Base-by-base conservation (phyloP, 2,797 vertebrate genomes). In the Odontamblyopus rebecca region DNA sequence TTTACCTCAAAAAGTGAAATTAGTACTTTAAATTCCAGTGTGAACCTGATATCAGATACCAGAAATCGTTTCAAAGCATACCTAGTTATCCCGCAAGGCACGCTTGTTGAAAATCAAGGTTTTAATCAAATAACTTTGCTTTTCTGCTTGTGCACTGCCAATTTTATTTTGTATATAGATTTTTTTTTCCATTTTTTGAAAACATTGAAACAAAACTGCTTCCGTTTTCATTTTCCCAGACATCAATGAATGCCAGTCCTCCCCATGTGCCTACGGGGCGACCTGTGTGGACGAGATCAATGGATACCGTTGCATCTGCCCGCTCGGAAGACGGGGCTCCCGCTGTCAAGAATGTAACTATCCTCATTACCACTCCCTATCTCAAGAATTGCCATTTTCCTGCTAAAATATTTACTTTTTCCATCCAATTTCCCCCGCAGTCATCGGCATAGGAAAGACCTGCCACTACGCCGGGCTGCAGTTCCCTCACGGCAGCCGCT, bases 261-360 rank as follows among this genome's bases (percentile, higher is more conserved):
- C 96, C 0, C 98, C 98, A 16, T 99, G 98, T 64, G 94, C 96
- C 19, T 98, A 97, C 0, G 98, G 98, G 41, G 94, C 97, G 85
- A 98, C 97, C 1, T 99, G 98, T 29, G 93, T 98, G 85, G 98
- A 99, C 19, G 95, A 99, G 92, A 98, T 99, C 89, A 96, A 98
- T 0, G 96, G 96, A 19, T 99, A 95, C 74, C 95, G 94, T 77
- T 99, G 98, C 74, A 91, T 93, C 80, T 99, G 98, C 88, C 98
- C 98, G 0, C 94, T 95, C 0, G 96, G 97, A 29, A 94, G 96
- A 84, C 90, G 94, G 0, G 97, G 98, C 67, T 74, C 92, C 6
- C 92, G 95, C 65, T 99, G 98, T 89, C 96, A 99, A 91, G 96
- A 98, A 86, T 98, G 98, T 99, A 94, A 93, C 74, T 85, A 27